Percentiles rank a stretch among this genome's conserved stretches.
These are phyloP conservation scores for Heliconius ismenius DNA, from an alignment of 2,888 invertebrate genomes.

Conservation along the genomic window DNA sequence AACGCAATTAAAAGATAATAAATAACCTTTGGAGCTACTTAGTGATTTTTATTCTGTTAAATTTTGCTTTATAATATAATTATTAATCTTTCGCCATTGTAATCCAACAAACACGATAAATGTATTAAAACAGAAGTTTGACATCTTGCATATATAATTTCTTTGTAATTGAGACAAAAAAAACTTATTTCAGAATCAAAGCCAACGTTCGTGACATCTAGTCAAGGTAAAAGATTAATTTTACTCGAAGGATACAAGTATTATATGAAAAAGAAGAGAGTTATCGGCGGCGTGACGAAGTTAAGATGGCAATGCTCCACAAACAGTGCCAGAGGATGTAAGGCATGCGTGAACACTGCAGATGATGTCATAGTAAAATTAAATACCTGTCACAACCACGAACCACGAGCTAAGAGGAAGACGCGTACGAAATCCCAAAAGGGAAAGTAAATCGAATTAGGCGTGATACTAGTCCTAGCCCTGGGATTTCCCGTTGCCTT, in stretches of 20 bases:
- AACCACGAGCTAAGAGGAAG: conserved; percentile 8
- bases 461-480: not conserved
- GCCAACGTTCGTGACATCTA: conserved; percentile 35
- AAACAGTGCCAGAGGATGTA: conserved; percentile 35
- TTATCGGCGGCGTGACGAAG: not conserved
- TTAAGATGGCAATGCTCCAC: conserved; percentile 38
- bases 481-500: not conserved
- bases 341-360: conserved; percentile 46
- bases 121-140: not conserved
- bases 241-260: conserved; percentile 40
- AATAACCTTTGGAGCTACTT: not conserved
- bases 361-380: conserved; percentile 42
- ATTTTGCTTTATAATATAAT: too few relatives aligned
- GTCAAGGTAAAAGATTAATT: conserved; percentile 39
- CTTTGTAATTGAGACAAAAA: not conserved
- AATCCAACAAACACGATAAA: not conserved
- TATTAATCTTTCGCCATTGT: too few relatives aligned
- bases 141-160: not conserved
- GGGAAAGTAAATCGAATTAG: too few relatives aligned
- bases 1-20: not conserved
- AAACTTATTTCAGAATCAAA: conserved; percentile 22
- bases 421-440: not conserved
- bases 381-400: conserved; percentile 36
- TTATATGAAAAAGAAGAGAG: conserved; percentile 32
- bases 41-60: too few relatives aligned